Percentiles rank a stretch among this genome's conserved stretches.
Evolutionary conservation across 2,888 invertebrate genomes (phyloP).

Genomic region (Balanococcus diminutus): DNA sequence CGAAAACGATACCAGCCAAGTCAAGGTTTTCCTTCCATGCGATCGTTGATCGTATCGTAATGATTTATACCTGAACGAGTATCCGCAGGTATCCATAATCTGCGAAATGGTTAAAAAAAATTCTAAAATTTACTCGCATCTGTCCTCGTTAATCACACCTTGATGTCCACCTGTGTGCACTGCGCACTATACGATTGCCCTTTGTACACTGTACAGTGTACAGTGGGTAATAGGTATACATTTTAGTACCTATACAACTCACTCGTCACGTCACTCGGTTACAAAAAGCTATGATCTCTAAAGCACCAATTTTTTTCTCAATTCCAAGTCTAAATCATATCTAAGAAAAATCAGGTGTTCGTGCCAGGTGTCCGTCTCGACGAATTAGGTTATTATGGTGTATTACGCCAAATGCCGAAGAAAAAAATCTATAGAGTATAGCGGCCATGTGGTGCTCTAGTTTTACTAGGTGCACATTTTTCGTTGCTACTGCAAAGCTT

Average conservation of each 20-base stretch:
- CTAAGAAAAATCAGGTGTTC: slow-evolving; percentile 5
- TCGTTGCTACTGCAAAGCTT: background rate
- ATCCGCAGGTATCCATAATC: no score
- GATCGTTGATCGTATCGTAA: background rate
- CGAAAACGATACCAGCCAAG: background rate
- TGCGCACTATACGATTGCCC: no score
- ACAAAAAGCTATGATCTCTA: background rate
- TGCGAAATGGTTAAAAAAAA: background rate
- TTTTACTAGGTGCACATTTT: background rate
- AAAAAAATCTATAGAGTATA: background rate
- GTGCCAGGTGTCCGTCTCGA: slow-evolving; percentile 3
- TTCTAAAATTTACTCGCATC: background rate
- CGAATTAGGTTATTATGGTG: background rate
- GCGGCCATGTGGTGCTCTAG: background rate
- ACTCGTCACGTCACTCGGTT: background rate
- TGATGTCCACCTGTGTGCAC: background rate
- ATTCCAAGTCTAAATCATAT: no score
- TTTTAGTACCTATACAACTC: background rate
- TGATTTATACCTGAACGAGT: background rate
- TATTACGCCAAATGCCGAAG: background rate
- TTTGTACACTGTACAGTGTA: no score
- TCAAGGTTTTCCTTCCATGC: background rate
- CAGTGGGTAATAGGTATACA: no score
- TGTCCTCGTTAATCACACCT: background rate
- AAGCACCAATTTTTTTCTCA: background rate